Conservation (phyloP, 2,888 invertebrate genomes). For the Atethmia centrago region DNA sequence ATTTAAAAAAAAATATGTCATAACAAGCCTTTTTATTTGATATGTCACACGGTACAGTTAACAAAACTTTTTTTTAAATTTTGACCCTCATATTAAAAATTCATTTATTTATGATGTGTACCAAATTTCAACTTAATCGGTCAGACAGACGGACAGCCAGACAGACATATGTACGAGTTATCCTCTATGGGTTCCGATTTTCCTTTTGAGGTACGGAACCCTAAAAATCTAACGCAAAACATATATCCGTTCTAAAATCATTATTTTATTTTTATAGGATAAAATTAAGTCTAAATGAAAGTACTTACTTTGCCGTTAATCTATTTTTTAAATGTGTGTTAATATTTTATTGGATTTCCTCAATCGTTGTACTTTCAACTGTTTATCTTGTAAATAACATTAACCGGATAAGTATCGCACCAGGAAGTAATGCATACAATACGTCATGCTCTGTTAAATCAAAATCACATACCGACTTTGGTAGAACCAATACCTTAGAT, state of each 20-base stretch:
- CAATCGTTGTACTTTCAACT: neutral
- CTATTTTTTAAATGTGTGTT: neutral
- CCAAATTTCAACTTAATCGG: no score
- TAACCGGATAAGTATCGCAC: neutral
- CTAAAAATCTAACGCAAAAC: no score
- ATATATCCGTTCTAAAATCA: neutral
- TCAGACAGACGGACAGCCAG: no score
- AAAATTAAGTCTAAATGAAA: neutral
- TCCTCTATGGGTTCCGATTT: no score
- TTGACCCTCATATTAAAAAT: no score
- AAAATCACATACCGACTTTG: neutral
- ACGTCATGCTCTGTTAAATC: neutral
- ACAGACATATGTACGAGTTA: no score
- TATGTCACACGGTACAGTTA: no score
- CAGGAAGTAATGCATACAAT: neutral
- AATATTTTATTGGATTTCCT: neutral
- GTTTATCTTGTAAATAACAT: constrained; percentile 5
- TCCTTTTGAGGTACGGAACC: no score
- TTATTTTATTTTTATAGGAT: neutral
- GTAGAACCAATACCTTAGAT: neutral
- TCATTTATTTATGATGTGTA: no score
- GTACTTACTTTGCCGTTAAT: neutral
- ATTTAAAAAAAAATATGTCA: no score
- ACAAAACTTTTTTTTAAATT: no score
- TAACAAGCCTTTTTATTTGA: no score